Evolutionary conservation across 2,888 invertebrate species (phyloP).

Genomic region (Drosophila subsilvestris): DNA sequence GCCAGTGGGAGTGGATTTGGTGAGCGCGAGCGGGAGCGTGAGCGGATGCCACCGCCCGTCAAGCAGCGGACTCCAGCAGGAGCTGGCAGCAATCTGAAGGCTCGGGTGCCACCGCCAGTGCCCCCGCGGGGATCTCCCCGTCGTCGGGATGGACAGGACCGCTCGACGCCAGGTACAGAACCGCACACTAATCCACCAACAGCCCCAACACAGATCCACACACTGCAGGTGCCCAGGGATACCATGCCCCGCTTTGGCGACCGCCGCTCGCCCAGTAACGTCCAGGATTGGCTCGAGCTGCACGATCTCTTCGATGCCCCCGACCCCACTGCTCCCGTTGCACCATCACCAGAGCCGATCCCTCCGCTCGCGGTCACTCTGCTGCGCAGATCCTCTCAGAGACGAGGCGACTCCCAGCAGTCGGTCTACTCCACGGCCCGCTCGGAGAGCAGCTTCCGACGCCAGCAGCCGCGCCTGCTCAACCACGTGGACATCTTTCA

Average conservation of each 20-base stretch:
- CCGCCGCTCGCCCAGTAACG: conserved; percentile 83
- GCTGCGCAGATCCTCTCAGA: conserved; percentile 43
- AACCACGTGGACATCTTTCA: conserved; percentile 79
- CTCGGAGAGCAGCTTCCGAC: conserved; percentile 68
- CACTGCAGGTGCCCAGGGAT: conserved; percentile 62
- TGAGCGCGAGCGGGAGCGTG: conserved; percentile 36
- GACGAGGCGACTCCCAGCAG: conserved; percentile 69
- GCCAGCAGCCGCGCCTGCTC: conserved; percentile 57
- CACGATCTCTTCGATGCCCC: conserved; percentile 78
- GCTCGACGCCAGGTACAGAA: conserved; percentile 77
- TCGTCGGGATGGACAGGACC: conserved; percentile 79
- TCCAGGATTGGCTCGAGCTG: conserved; percentile 83
- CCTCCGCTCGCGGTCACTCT: conserved; percentile 4
- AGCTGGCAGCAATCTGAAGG: conserved; percentile 85
- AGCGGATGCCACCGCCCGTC: conserved; percentile 67
- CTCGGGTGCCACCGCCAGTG: conserved; percentile 94
- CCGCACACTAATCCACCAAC: conserved; percentile 46
- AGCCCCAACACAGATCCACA: conserved; percentile 43
- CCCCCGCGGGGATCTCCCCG: conserved; percentile 93
- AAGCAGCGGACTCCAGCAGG: conserved; percentile 85
- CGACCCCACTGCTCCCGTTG: conserved; percentile 29
- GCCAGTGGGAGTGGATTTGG: conserved; percentile 57
- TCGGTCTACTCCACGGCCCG: conserved; percentile 73
- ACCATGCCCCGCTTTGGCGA: conserved; percentile 82
- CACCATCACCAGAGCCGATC: conserved; percentile 11